Evolutionary conservation across 2,888 invertebrate species (phyloP).

Genomic region (Agrenia bidenticulata): DNA sequence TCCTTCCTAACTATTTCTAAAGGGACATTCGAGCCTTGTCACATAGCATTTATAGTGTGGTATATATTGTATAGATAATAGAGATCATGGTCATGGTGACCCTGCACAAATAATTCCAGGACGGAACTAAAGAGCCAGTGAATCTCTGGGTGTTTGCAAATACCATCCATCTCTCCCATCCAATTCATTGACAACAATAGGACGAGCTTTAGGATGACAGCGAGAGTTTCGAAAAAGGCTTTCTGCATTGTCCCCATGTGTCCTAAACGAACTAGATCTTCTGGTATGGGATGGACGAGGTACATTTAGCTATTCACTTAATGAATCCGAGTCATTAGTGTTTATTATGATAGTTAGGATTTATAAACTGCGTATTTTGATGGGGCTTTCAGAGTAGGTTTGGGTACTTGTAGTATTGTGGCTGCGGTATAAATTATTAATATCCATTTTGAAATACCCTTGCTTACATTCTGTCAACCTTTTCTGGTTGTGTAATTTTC

Average conservation of each 20-base stretch:
- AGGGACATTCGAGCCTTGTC: not conserved
- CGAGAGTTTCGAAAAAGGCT: slow-evolving; percentile 5
- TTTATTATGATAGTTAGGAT: not conserved
- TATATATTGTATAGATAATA: too few relatives aligned
- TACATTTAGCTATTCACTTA: slow-evolving; percentile 1
- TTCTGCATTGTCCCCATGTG: not conserved
- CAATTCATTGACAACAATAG: slow-evolving; percentile 17
- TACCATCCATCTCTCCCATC: slow-evolving; percentile 17
- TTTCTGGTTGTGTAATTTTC: too few relatives aligned
- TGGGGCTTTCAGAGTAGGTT: not conserved
- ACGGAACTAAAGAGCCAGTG: not conserved
- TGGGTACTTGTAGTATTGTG: not conserved
- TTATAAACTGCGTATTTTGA: not conserved
- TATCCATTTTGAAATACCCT: not conserved
- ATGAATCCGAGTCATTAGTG: slow-evolving; percentile 20
- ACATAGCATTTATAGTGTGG: too few relatives aligned
- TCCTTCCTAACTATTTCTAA: not conserved
- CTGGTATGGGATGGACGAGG: not conserved
- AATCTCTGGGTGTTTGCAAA: not conserved
- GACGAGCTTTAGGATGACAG: slow-evolving; percentile 9
- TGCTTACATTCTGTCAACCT: too few relatives aligned
- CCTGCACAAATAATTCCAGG: not conserved
- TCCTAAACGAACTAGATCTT: too few relatives aligned
- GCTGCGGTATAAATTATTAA: not conserved
- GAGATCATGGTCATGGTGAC: not conserved